Percentiles rank a stretch among this genome's conserved stretches.
Evolutionary conservation across 1,140 invertebrate species (phyloP).

Genomic region (Zaprionus davidi): DNA sequence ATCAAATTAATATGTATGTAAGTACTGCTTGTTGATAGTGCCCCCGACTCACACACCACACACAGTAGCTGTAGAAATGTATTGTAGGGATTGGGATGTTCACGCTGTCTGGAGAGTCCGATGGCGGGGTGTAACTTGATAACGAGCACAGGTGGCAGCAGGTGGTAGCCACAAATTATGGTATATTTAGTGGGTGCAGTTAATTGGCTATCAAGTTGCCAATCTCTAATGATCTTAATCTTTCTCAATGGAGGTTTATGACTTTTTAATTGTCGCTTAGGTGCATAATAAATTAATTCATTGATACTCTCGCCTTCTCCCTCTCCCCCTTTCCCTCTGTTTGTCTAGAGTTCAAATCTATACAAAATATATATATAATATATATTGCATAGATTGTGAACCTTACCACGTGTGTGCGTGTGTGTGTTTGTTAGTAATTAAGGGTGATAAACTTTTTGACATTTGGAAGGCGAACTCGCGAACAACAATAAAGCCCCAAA

Average conservation of each 20-base stretch:
- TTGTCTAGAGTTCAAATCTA: neutral
- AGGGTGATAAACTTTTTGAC: slow-evolving; percentile 73
- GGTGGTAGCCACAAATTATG: neutral
- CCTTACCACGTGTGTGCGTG: slow-evolving; percentile 5
- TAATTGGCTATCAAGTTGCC: slow-evolving; percentile 1
- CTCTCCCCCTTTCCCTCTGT: neutral
- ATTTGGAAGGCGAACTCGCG: slow-evolving; percentile 35
- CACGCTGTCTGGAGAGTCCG: neutral
- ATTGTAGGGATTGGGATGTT: neutral
- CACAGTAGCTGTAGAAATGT: neutral
- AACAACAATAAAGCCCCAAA: slow-evolving; percentile 32
- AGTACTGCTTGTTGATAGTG: neutral
- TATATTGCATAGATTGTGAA: slow-evolving; percentile 10
- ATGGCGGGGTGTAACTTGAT: neutral
- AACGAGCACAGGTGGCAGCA: neutral
- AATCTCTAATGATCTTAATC: neutral
- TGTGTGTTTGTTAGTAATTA: slow-evolving; percentile 45
- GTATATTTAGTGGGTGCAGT: neutral
- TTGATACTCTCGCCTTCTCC: neutral
- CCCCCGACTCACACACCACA: neutral
- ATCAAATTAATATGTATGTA: neutral
- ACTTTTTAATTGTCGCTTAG: neutral
- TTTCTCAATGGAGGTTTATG: neutral
- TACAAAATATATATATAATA: neutral
- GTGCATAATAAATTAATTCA: neutral